A percentile compares a stretch with the other conserved stretches of the same genome.
phyloP scores from a whole-genome alignment of 2,797 vertebrate species.

The Momotus momota region DNA sequence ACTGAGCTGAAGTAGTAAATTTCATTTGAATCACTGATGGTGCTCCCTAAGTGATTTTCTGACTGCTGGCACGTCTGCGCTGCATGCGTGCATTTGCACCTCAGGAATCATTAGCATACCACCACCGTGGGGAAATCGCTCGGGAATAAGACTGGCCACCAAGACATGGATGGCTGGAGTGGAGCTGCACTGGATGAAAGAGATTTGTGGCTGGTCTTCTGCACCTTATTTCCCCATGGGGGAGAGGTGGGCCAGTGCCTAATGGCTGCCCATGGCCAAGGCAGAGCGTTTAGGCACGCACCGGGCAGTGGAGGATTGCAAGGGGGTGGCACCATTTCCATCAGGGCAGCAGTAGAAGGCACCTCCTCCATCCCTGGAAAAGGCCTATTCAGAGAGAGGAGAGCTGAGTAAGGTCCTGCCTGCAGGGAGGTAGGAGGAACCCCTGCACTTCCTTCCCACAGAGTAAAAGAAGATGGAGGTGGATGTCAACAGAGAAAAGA shows the following conservation, averaged over 20 bases:
- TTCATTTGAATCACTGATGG: not conserved
- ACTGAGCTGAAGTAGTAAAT: not conserved
- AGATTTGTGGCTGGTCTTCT: not conserved
- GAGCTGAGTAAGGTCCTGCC: not conserved
- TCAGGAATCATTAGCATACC: not conserved
- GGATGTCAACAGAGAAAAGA: not conserved
- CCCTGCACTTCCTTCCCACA: accelerated
- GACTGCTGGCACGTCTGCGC: not conserved
- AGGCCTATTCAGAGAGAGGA: not conserved
- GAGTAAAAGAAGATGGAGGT: not conserved
- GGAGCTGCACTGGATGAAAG: not conserved
- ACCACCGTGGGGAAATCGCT: accelerated
- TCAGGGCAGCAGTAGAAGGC: not conserved
- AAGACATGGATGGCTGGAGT: not conserved
- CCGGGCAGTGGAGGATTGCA: not conserved
- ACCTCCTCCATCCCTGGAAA: accelerated
- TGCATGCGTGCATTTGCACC: not conserved
- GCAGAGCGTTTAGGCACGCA: accelerated
- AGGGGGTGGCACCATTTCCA: not conserved
- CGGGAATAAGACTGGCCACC: not conserved
- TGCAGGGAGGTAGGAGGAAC: accelerated
- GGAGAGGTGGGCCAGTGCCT: not conserved
- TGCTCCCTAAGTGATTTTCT: not conserved
- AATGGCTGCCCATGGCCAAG: not conserved
- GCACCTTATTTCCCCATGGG: not conserved